These are phyloP conservation scores for Harpagifer antarcticus DNA, from an alignment of 2,797 vertebrate species.

Conservation along the genomic window DNA sequence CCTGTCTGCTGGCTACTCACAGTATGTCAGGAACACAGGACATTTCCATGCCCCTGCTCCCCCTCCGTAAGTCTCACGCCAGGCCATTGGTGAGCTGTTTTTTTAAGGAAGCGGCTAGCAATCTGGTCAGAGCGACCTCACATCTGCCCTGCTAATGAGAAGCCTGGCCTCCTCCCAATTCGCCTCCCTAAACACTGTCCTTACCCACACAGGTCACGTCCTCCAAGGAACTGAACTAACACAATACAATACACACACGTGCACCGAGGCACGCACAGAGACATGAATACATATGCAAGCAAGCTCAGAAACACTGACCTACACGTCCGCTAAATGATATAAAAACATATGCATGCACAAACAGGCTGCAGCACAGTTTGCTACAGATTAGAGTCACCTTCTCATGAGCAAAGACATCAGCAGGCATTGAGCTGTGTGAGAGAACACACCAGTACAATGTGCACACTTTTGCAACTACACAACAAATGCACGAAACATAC, in stretches of 20 bases:
- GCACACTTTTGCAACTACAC: background rate
- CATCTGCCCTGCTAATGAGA: constrained; percentile 92
- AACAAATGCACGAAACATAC: background rate
- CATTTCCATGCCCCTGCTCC: constrained; percentile 80
- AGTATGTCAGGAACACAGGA: constrained; percentile 90
- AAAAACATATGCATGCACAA: constrained; percentile 26
- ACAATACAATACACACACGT: constrained; percentile 61
- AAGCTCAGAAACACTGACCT: constrained; percentile 32
- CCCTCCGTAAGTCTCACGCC: constrained; percentile 82
- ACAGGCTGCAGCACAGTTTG: constrained; percentile 5
- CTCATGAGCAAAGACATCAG: constrained; percentile 28
- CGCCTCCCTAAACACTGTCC: constrained; percentile 86
- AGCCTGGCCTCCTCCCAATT: constrained; percentile 83
- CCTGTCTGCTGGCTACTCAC: constrained; percentile 86
- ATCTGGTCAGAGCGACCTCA: constrained; percentile 89
- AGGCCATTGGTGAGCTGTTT: constrained; percentile 87
- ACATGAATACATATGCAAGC: constrained; percentile 35
- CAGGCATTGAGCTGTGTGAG: constrained; percentile 1
- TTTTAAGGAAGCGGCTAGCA: constrained; percentile 94
- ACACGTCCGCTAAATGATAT: constrained; percentile 26
- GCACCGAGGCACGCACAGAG: constrained; percentile 25
- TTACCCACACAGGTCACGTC: constrained; percentile 90
- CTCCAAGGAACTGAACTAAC: constrained; percentile 75
- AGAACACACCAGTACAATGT: constrained; percentile 14
- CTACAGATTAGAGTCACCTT: constrained; percentile 28